These are phyloP conservation scores for Melanotaenia pygmaea DNA, from an alignment of 2,797 vertebrate genomes.

Conservation along the genomic window DNA sequence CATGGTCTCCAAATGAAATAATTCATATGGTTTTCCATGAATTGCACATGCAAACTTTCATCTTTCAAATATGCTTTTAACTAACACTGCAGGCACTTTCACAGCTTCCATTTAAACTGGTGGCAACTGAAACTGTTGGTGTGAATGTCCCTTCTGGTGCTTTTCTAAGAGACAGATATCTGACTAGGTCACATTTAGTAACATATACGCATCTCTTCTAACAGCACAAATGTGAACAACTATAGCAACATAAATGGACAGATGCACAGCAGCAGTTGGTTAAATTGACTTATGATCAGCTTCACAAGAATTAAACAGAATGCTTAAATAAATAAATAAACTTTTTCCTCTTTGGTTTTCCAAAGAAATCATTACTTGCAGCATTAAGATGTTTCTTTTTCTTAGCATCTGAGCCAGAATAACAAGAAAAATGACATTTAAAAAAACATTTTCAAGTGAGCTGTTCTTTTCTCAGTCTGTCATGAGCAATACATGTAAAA, in stretches of 20 bases:
- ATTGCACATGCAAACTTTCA: not conserved
- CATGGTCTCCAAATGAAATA: not conserved
- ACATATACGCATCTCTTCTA: too few relatives aligned
- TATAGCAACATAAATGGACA: not conserved
- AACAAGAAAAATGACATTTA: too few relatives aligned
- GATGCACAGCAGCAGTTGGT: not conserved
- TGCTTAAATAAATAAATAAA: not conserved
- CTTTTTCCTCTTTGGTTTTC: not conserved
- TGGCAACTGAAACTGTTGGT: not conserved
- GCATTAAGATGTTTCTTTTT: not conserved
- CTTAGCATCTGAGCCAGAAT: too few relatives aligned
- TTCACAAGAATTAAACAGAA: too few relatives aligned
- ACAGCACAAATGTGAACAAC: too few relatives aligned
- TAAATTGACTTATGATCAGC: too few relatives aligned
- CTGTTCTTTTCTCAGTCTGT: too few relatives aligned
- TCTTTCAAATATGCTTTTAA: not conserved
- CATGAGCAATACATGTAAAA: too few relatives aligned
- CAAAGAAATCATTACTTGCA: not conserved
- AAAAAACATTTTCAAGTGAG: too few relatives aligned
- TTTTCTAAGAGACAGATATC: too few relatives aligned
- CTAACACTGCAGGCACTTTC: not conserved
- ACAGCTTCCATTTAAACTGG: not conserved
- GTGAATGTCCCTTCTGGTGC: too few relatives aligned
- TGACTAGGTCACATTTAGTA: too few relatives aligned
- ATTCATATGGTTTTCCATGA: not conserved